These are phyloP conservation scores for Isaurus tuberculatus DNA, from an alignment of 92 coral and sea anemone genomes.

Conservation along the genomic window DNA sequence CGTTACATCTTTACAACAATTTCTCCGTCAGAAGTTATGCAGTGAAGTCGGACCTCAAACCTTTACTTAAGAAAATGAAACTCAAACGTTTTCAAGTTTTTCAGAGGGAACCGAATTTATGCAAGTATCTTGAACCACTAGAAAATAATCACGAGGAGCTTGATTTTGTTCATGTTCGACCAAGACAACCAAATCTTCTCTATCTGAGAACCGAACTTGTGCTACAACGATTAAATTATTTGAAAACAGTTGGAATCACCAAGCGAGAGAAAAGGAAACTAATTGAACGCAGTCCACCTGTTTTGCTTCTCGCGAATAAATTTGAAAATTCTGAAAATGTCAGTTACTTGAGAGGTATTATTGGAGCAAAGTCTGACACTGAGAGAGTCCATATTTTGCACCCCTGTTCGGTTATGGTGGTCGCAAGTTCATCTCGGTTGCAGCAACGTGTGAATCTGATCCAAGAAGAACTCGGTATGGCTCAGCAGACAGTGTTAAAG, in stretches of 20 bases:
- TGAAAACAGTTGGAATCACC: conserved; percentile 71
- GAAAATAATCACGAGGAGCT: conserved; percentile 71
- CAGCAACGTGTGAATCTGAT: conserved; percentile 63
- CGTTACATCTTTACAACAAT: too few species aligned
- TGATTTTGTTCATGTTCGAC: conserved; percentile 69
- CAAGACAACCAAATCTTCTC: conserved; percentile 74
- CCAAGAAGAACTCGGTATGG: conserved; percentile 84
- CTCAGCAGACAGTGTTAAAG: conserved; percentile 70
- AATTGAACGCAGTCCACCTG: conserved; percentile 78
- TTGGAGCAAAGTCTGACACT: conserved; percentile 47
- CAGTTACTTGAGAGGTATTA: conserved; percentile 74
- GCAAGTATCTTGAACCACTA: conserved; percentile 66
- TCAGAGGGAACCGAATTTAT: conserved; percentile 41
- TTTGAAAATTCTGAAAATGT: conserved; percentile 47
- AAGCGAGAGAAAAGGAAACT: conserved; percentile 77
- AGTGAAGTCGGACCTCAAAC: conserved; percentile 58
- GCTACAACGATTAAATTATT: conserved; percentile 73
- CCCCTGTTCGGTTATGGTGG: conserved; percentile 66
- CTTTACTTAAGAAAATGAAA: conserved; percentile 66
- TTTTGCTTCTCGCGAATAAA: conserved; percentile 57
- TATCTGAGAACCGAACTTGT: conserved; percentile 76
- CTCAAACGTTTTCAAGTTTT: conserved; percentile 64
- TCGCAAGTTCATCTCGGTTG: conserved; percentile 63
- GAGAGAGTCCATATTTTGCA: conserved; percentile 70
- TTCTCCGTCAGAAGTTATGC: conserved; percentile 32